These are phyloP conservation scores for Rhadina sibilatrix DNA, from an alignment of 2,113 vertebrate species.

Conservation along the genomic window DNA sequence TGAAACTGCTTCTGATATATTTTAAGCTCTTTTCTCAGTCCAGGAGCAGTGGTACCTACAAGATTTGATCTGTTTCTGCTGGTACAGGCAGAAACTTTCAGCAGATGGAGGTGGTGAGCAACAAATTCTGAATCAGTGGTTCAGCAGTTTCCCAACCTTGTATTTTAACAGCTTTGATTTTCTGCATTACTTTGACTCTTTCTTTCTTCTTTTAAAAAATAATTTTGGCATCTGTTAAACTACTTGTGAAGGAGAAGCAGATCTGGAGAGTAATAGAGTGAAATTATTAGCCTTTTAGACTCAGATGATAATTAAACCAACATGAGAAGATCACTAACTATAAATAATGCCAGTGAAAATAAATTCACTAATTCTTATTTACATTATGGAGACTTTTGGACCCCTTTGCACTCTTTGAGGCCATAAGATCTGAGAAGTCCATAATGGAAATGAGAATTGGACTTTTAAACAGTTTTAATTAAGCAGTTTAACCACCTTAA, in stretches of 20 bases:
- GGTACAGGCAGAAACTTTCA: not conserved
- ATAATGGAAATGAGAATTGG: not conserved
- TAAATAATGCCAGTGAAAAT: constrained; percentile 5
- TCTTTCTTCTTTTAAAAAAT: not conserved
- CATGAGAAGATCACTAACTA: not conserved
- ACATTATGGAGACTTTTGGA: not conserved
- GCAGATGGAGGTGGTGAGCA: not conserved
- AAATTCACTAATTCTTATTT: not conserved
- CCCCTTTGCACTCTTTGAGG: not conserved
- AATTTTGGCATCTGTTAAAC: not conserved
- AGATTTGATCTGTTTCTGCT: not conserved
- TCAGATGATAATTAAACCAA: not conserved
- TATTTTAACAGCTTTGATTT: not conserved
- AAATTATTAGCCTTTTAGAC: constrained; percentile 34
- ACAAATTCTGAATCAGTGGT: not conserved
- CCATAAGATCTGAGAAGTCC: not conserved
- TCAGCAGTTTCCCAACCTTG: not conserved
- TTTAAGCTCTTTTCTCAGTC: not conserved
- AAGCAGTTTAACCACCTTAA: not conserved
- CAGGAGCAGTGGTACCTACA: not conserved
- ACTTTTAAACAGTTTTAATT: constrained; percentile 17
- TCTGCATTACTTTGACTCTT: not conserved
- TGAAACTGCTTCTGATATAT: not conserved
- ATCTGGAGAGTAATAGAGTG: not conserved
- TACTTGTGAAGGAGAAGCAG: not conserved